phyloP scores from a whole-genome alignment of 2,797 vertebrate species.

The Orientallactaga sibirica region DNA sequence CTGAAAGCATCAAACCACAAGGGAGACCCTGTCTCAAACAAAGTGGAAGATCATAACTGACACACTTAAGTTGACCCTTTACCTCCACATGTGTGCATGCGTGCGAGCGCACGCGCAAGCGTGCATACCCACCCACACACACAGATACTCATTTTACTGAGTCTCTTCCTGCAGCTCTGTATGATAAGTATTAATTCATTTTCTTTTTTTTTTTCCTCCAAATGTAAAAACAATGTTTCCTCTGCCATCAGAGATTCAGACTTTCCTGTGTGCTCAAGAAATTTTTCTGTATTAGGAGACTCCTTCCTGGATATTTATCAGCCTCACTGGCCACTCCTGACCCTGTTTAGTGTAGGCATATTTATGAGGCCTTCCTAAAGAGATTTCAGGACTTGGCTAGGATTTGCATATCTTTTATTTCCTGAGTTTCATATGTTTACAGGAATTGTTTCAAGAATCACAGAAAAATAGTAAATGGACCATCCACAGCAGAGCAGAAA shows the following conservation, averaged over 20 bases:
- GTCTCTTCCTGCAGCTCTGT: no score
- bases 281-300: no score
- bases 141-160: no score
- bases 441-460: background rate
- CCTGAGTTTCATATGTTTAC: background rate
- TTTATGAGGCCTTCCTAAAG: background rate
- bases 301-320: background rate
- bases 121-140: no score
- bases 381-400: background rate
- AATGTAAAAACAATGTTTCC: background rate
- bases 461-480: background rate
- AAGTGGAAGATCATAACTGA: no score
- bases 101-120: fast-evolving
- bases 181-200: no score
- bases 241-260: background rate
- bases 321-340: background rate
- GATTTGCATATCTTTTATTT: background rate
- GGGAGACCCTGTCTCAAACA: no score
- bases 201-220: background rate
- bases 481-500: background rate
- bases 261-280: background rate
- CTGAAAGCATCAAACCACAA: no score
- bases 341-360: fast-evolving
- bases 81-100: no score
- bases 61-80: no score